These are phyloP conservation scores for Pelvicachromis taeniatus DNA, from an alignment of 2,113 vertebrate species.

Conservation along the genomic window DNA sequence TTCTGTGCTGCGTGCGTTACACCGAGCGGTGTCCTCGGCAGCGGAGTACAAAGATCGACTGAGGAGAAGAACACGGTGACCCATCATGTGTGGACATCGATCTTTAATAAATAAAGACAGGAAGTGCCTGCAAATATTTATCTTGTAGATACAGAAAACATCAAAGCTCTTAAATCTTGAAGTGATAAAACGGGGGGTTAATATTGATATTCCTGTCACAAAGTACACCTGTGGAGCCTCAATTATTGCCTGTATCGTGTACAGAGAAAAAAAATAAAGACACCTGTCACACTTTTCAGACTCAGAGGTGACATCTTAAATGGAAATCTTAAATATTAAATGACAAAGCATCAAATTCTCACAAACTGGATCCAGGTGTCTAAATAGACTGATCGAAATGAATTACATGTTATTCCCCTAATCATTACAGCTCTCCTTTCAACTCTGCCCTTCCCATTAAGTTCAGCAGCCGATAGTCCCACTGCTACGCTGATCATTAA, in stretches of 20 bases:
- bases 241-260: neutral
- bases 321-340: neutral
- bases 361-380: neutral
- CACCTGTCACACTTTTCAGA: neutral
- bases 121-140: neutral
- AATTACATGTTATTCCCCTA: neutral
- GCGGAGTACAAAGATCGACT: neutral
- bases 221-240: neutral
- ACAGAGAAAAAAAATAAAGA: neutral
- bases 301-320: neutral
- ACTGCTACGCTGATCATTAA: neutral
- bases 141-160: neutral
- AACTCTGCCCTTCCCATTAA: neutral
- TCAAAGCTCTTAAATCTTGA: neutral
- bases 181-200: neutral
- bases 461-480: neutral
- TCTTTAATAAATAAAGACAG: constrained; percentile 3
- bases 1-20: constrained; percentile 5
- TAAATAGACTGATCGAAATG: neutral
- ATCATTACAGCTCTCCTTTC: neutral
- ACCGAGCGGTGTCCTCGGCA: neutral
- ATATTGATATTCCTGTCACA: neutral
- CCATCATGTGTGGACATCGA: constrained; percentile 1
- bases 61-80: neutral
- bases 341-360: neutral